Base-by-base conservation (phyloP, 2,797 vertebrate genomes). In the Microcaecilia unicolor region DNA sequence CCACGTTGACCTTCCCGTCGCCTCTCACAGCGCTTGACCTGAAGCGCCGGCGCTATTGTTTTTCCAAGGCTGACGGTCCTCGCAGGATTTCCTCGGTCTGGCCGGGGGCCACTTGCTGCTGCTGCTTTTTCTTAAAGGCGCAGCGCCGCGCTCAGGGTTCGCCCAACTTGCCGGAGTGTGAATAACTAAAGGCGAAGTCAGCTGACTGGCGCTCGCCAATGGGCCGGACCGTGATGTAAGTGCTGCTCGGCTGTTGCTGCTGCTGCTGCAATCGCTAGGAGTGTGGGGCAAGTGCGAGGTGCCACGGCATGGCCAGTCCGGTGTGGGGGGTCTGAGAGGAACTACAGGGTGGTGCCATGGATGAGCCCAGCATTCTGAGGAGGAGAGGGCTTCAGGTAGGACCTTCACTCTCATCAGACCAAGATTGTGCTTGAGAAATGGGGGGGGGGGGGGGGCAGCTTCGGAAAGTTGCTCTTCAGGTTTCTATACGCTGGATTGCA, bases 341-440 rank as follows among this genome's bases (percentile, higher is more conserved):
- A 46, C 55, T 41, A 8, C 14, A 28, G 4, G 39, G 51, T 43
- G 34, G 48, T 55, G 76, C 65, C 60, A 93, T 97, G 92, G 92
- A 97, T 44, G 89, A 92, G 84, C 84, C 87, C 55, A 91, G 91
- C 76, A 90, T 93, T 74, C 84, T 95, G 67, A 88, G 92, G 61
- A 78, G 91, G 41, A 81, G 90, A 40, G 91, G 89, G 69, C 83
- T 95, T 81, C 92, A 97, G 93, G 93, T 96, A 90, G 72, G 88
- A 55, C n/a, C n/a, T n/a, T n/a, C 19, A n/a, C n/a, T n/a, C n/a
- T n/a, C n/a, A n/a, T n/a, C n/a, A n/a, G 17, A 12, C 24, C 6
- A 12, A n/a, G 5, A 48, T 39, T 8, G 9, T 48, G 44, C 26
- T 17, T 59, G 39, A 41, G 37, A 17, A 42, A 34, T 10, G 25